phyloP scores from a whole-genome alignment of 1,140 invertebrate genomes.

The Heterodera carotae region DNA sequence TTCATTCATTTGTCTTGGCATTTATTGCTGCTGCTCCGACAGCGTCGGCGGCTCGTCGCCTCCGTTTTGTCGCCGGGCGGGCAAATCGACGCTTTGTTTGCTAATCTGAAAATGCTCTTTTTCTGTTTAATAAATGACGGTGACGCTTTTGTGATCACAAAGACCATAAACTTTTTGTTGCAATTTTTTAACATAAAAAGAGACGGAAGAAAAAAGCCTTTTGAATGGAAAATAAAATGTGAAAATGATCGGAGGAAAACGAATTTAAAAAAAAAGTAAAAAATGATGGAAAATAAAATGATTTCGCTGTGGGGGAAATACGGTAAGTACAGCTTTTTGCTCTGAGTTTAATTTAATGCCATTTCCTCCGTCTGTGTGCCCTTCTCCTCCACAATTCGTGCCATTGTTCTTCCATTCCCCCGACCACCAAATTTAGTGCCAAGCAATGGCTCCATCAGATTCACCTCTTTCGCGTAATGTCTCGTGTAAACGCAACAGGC shows the following conservation, averaged over 20 bases:
- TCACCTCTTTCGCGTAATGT: conserved; percentile 47
- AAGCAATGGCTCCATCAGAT: conserved; percentile 40
- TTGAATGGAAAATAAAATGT: background rate
- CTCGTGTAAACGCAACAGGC: conserved; percentile 50
- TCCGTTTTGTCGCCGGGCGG: no score
- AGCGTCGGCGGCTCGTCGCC: no score
- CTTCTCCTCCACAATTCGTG: conserved; percentile 13
- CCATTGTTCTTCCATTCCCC: background rate
- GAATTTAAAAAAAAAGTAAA: no score
- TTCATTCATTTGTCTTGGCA: no score
- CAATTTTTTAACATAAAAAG: conserved; percentile 2
- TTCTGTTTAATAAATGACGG: background rate
- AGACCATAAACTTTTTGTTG: no score
- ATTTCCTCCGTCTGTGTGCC: conserved; percentile 24
- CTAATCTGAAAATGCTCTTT: conserved; percentile 6
- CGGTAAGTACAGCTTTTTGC: no score
- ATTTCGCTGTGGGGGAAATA: no score
- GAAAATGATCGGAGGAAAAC: background rate
- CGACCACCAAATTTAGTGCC: background rate
- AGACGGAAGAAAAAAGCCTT: conserved; percentile 10
- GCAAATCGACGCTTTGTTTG: conserved; percentile 31
- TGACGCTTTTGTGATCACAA: no score
- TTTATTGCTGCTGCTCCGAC: no score
- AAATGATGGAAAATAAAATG: no score
- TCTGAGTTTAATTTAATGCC: no score